Evolutionary conservation across 37 sponge, comb jelly and placozoan genomes (phyloP).

Genomic region (Ephydatia muelleri): DNA sequence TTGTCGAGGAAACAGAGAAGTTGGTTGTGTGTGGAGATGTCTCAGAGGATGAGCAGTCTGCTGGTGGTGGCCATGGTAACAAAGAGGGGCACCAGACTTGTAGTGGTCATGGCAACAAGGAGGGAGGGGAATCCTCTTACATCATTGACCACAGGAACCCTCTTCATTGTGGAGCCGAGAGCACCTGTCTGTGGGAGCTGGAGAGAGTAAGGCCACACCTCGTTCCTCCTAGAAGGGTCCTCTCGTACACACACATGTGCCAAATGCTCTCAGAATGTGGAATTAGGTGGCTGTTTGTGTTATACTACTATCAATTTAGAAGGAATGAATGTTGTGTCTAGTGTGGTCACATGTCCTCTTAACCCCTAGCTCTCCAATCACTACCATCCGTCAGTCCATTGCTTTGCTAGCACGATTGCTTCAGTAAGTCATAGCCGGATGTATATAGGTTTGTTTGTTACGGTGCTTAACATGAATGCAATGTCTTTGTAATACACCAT

Average conservation of each 20-base stretch:
- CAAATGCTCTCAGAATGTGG: no score
- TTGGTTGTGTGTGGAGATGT: background rate
- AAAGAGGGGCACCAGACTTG: background rate
- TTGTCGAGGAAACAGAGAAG: slow-evolving; percentile 2
- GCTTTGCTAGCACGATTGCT: slow-evolving; percentile 63
- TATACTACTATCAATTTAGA: no score
- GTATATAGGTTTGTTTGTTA: background rate
- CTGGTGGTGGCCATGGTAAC: background rate
- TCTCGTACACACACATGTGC: background rate
- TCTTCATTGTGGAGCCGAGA: slow-evolving; percentile 77
- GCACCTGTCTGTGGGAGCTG: slow-evolving; percentile 87
- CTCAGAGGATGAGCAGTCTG: slow-evolving; percentile 13
- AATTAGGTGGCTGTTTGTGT: no score
- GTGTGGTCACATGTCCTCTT: slow-evolving; percentile 11
- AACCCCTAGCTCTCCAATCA: slow-evolving; percentile 63
- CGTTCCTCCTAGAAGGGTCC: no score
- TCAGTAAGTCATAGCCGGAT: slow-evolving; percentile 34
- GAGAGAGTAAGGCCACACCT: slow-evolving; percentile 25
- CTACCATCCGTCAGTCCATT: slow-evolving; percentile 88
- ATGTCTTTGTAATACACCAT: background rate
- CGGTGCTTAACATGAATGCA: background rate
- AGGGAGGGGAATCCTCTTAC: slow-evolving; percentile 18
- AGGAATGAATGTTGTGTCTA: no score
- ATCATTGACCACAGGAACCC: slow-evolving; percentile 67
- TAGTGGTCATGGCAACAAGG: background rate